A percentile compares a stretch with the other conserved stretches of the same genome.
Evolutionary conservation across 2,113 vertebrate genomes (phyloP).

Genomic region (Chaetodon trifascialis): DNA sequence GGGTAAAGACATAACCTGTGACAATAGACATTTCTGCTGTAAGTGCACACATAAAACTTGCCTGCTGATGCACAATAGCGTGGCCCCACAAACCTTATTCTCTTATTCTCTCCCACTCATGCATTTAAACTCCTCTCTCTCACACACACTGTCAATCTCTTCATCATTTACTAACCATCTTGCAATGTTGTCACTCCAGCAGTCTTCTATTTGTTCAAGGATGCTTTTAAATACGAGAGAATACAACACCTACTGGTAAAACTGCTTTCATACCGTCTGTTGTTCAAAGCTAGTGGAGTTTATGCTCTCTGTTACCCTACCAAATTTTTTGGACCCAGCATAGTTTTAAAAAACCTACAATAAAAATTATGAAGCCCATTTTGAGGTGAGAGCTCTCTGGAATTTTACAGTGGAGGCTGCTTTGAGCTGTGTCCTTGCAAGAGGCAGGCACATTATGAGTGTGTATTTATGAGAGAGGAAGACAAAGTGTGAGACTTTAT

Average conservation of each 20-base stretch:
- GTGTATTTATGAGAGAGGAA: neutral
- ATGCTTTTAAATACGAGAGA: slow-evolving; percentile 32
- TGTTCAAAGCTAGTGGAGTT: slow-evolving; percentile 26
- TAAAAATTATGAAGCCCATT: slow-evolving; percentile 45
- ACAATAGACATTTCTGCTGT: neutral
- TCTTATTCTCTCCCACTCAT: neutral
- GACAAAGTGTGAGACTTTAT: slow-evolving; percentile 1
- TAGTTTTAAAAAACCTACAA: slow-evolving; percentile 25
- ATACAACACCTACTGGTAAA: slow-evolving; percentile 34
- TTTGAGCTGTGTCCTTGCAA: slow-evolving; percentile 18
- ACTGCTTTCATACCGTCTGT: slow-evolving; percentile 58
- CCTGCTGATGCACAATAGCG: neutral
- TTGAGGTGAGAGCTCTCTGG: slow-evolving; percentile 18
- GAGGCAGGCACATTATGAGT: neutral
- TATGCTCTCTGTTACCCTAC: slow-evolving; percentile 33
- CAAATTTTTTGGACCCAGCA: slow-evolving; percentile 7
- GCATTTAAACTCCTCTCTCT: neutral
- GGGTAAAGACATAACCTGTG: neutral
- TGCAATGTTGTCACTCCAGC: neutral
- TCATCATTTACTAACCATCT: neutral
- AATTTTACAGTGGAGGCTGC: slow-evolving; percentile 29
- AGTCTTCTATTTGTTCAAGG: slow-evolving; percentile 20
- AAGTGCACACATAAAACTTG: neutral
- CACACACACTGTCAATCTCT: neutral
- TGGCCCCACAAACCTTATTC: neutral